phyloP scores from a whole-genome alignment of 2,888 invertebrate species.

The Netelia melanura region DNA sequence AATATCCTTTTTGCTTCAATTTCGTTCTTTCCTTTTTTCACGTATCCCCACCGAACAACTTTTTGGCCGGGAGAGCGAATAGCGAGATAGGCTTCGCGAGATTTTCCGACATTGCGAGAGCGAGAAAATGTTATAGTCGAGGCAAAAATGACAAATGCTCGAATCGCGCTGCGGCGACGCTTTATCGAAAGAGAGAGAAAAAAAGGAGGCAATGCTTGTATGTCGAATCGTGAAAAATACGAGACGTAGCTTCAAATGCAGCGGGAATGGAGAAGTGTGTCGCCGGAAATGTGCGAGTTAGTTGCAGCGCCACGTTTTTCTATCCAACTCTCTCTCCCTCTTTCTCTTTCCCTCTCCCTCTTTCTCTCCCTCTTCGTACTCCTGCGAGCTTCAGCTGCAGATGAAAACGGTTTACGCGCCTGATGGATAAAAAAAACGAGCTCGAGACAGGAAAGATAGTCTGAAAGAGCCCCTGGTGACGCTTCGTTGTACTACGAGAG shows the following conservation, averaged over 20 bases:
- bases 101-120: neutral
- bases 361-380: slow-evolving; percentile 9
- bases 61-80: too few relatives aligned
- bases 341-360: slow-evolving; percentile 1
- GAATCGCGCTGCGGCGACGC: neutral
- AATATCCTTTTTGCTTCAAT: too few relatives aligned
- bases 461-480: neutral
- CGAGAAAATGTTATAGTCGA: neutral
- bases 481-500: slow-evolving; percentile 17
- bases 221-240: slow-evolving; percentile 32
- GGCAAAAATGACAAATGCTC: slow-evolving; percentile 15
- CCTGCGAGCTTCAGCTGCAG: slow-evolving; percentile 29
- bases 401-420: slow-evolving; percentile 24
- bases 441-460: slow-evolving; percentile 19
- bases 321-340: slow-evolving; percentile 1
- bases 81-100: neutral
- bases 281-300: slow-evolving; percentile 41
- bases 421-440: slow-evolving; percentile 38
- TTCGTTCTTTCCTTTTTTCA: too few relatives aligned
- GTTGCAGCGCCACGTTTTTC: slow-evolving; percentile 29
- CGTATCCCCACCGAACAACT: too few relatives aligned
- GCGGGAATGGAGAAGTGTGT: slow-evolving; percentile 28
- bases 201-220: neutral
- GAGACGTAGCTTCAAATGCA: slow-evolving; percentile 25
- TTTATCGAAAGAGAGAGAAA: slow-evolving; percentile 10